Evolutionary conservation across 2,113 vertebrate genomes (phyloP), one percentile per base, ranked within the genome.

Genomic region (Apteryx mantelli): DNA sequence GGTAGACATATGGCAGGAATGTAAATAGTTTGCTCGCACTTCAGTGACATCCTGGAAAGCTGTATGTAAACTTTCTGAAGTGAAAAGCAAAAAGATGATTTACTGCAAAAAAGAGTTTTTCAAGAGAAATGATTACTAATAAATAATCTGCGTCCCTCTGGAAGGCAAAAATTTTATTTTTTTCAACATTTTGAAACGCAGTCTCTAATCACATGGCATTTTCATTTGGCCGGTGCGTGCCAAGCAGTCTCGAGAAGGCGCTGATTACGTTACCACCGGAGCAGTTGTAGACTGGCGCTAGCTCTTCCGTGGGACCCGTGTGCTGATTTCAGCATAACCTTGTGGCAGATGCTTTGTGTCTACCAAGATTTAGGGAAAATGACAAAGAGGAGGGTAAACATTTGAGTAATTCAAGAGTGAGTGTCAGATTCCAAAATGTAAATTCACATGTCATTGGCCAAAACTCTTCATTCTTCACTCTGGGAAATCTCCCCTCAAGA

Each of bases 51-150:
- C 90, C 90, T 94, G 84, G 86, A 93, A 96, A 89, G 89, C 95
- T 97, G 94, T 70, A 76, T 94, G 90, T 95, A 95, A 96, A 95
- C 94, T 95, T 94, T 89, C 84, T 58, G 60, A 94, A 95, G 94
- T 71, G 94, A 91, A 86, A 36, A 76, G 75, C 58, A 63, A 77
- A 48, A 75, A 69, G 61, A 44, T 4, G 38, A 83, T 91, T 94
- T 97, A 88, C 79, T 91, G 80, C 82, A 91, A 94, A 80, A 95
- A 68, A 74, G 55, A 46, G 46, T 89, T 95, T 60, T 95, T 90
- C 0, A 1, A 89, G 77, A 91, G 53, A 86, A 95, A 68, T 86
- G 75, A 95, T 93, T 9, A 3, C 53, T 88, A 77, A 88, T 95
- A 88, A 94, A 82, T 95, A 88, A 88, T 79, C 83, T 56, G 24